These are phyloP conservation scores for Ophioninae sp. DNA, from an alignment of 2,888 invertebrate species.

Conservation along the genomic window DNA sequence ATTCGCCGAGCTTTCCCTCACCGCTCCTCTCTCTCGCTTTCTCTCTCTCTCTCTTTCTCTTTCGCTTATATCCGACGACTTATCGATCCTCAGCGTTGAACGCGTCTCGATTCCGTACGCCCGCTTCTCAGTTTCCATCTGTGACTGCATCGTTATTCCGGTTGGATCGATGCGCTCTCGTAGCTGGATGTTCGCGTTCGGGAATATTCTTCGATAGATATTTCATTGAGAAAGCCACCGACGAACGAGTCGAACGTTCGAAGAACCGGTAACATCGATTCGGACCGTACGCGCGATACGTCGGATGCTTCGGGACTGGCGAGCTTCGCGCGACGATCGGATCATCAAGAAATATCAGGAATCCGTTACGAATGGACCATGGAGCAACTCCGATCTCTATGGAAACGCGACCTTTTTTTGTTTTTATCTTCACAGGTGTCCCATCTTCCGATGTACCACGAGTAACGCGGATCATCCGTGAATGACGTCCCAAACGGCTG, in stretches of 20 bases:
- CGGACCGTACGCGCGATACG: background rate
- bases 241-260: constrained; percentile 3
- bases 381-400: too few relatives aligned
- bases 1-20: constrained; percentile 23
- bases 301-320: background rate
- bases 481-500: too few relatives aligned
- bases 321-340: constrained; percentile 1
- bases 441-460: too few relatives aligned
- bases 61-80: constrained; percentile 37
- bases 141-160: constrained; percentile 13
- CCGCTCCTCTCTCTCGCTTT: too few relatives aligned
- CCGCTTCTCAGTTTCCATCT: constrained; percentile 26
- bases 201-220: constrained; percentile 12
- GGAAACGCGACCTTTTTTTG: too few relatives aligned
- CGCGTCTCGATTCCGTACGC: constrained; percentile 3
- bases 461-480: too few relatives aligned
- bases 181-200: constrained; percentile 14
- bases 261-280: constrained; percentile 4
- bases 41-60: too few relatives aligned
- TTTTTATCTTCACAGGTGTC: too few relatives aligned
- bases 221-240: constrained; percentile 13
- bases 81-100: constrained; percentile 48
- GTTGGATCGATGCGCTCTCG: constrained; percentile 6
- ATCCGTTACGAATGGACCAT: background rate
- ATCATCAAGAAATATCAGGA: constrained; percentile 10